These are phyloP conservation scores for Thamnophis elegans DNA, from an alignment of 2,797 vertebrate genomes.

Conservation along the genomic window DNA sequence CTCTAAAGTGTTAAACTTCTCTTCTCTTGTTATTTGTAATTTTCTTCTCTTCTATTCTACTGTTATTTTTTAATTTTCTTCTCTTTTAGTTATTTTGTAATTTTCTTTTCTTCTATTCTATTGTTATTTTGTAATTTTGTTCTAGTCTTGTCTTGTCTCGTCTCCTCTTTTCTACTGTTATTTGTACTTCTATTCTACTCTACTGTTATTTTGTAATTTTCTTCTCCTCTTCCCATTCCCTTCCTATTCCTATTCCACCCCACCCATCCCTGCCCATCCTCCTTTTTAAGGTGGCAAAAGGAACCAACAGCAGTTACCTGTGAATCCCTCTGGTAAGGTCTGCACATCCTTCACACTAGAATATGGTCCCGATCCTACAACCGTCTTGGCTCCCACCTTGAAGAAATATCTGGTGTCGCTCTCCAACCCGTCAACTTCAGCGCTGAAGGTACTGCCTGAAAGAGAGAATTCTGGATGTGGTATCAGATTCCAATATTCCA, in stretches of 20 bases:
- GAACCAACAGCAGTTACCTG: constrained; percentile 58
- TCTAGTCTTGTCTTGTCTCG: too few species aligned
- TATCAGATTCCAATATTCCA: background rate
- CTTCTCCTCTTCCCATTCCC: too few species aligned
- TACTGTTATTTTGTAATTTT: too few species aligned
- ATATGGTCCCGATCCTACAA: constrained; percentile 88
- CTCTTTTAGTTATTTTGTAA: too few species aligned
- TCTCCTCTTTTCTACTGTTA: too few species aligned
- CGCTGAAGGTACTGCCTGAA: constrained; percentile 85
- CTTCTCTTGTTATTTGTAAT: too few species aligned
- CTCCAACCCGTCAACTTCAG: constrained; percentile 85
- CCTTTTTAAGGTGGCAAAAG: background rate
- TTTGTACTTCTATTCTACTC: too few species aligned
- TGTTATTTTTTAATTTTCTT: too few species aligned
- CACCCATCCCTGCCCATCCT: background rate
- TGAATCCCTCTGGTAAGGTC: constrained; percentile 77
- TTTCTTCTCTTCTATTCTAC: too few species aligned
- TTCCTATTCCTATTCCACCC: too few species aligned
- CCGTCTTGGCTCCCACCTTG: constrained; percentile 90
- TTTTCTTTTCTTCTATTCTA: too few species aligned
- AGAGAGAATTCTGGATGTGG: background rate
- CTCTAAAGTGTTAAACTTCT: background rate
- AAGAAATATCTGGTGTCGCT: constrained; percentile 91
- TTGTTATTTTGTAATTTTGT: too few species aligned
- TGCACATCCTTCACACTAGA: constrained; percentile 86